These are phyloP conservation scores for Asobara japonica DNA, from an alignment of 1,140 invertebrate genomes.

Conservation along the genomic window DNA sequence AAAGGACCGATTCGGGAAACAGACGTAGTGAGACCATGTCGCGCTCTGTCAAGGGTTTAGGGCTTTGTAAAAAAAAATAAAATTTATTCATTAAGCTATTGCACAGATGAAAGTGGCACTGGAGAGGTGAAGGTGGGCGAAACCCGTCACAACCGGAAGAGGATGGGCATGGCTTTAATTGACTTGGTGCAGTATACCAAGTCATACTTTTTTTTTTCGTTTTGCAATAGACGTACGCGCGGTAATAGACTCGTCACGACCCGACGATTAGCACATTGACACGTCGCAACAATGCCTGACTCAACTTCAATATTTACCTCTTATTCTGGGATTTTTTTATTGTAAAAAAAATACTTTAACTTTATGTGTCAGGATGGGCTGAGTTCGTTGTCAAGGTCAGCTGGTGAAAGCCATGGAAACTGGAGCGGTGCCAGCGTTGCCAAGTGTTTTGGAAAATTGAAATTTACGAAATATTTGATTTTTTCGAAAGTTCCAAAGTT, in stretches of 20 bases:
- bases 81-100: background rate
- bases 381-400: constrained; percentile 14
- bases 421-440: background rate
- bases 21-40: too few species aligned
- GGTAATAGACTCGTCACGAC: constrained; percentile 48
- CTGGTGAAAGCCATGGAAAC: background rate
- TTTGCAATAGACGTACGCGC: constrained; percentile 30
- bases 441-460: too few species aligned
- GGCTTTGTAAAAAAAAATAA: too few species aligned
- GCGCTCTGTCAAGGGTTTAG: too few species aligned
- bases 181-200: constrained; percentile 41
- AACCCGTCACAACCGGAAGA: constrained; percentile 49
- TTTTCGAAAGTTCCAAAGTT: too few species aligned
- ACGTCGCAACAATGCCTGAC: constrained; percentile 39
- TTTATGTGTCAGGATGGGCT: background rate
- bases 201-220: background rate
- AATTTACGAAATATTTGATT: too few species aligned
- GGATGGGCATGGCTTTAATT: constrained; percentile 59
- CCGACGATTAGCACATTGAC: constrained; percentile 44
- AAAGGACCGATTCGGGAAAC: too few species aligned
- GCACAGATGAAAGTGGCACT: background rate
- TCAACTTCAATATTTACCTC: constrained; percentile 18
- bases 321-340: constrained; percentile 6
- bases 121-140: constrained; percentile 8
- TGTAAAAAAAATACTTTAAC: background rate